Evolutionary conservation across 2,888 invertebrate species (phyloP).

Genomic region (Drosophila flavopinicola): DNA sequence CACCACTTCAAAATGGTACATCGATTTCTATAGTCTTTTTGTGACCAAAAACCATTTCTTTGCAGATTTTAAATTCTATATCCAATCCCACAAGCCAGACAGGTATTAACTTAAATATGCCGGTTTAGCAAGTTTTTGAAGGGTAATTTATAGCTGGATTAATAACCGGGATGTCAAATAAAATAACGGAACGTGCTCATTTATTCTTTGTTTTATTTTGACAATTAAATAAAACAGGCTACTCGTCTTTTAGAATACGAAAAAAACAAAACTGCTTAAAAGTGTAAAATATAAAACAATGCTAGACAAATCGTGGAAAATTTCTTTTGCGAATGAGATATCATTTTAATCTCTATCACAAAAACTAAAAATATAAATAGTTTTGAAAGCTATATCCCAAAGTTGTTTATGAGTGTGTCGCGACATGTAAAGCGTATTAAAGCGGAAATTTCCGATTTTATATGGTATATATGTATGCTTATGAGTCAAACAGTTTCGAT

Average conservation of each 20-base stretch:
- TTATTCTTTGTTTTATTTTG: conserved; percentile 7
- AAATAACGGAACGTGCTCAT: conserved; percentile 8
- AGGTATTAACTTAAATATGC: background rate
- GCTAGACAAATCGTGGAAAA: background rate
- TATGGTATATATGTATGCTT: background rate
- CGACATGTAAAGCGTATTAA: background rate
- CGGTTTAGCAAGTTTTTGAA: background rate
- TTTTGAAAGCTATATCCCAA: conserved; percentile 2
- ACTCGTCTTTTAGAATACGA: background rate
- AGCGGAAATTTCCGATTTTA: background rate
- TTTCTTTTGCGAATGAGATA: conserved; percentile 7
- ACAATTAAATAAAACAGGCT: conserved; percentile 15
- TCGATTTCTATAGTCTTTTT: conserved; percentile 3
- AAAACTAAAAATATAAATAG: conserved; percentile 9
- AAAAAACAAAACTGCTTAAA: conserved; percentile 2
- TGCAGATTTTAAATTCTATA: background rate
- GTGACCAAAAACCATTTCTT: background rate
- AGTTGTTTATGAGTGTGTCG: background rate
- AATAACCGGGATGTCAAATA: conserved; percentile 3
- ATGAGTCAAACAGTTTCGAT: background rate
- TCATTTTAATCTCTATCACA: conserved; percentile 3
- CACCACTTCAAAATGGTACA: background rate
- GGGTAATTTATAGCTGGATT: background rate
- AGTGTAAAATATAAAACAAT: conserved; percentile 13
- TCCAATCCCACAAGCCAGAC: background rate